Base-by-base conservation (phyloP, 2,888 invertebrate species). In the Malacosoma neustria region DNA sequence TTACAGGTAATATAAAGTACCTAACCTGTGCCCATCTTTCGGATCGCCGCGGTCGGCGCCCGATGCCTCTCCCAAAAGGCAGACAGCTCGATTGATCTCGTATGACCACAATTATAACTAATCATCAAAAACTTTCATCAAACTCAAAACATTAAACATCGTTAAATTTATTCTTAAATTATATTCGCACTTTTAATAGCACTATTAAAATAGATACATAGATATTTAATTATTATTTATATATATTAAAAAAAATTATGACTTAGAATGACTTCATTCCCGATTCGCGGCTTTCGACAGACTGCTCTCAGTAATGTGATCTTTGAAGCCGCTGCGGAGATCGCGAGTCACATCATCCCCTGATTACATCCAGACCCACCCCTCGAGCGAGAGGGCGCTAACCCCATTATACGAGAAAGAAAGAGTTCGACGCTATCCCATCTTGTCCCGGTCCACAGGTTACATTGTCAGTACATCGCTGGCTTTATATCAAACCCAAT, bases 11-110 rank as follows among this genome's bases (percentile, higher is more conserved):
- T n/a, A n/a, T n/a, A n/a, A n/a, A n/a, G n/a, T n/a, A n/a, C 62
- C 79, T 85, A 67, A 92, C 92, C 91, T 89, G 91, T 91, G 53
- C 91, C 91, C 92, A 92, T 92, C 66, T 91, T 92, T 62, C 90
- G 90, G 73, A 89, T 88, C 53, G 81, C 74, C 72, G 72, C 77
- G 79, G 85, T 62, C 61, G 87, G 87, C 72, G 85, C 64, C 82
- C 89, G 88, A 56, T 88, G 87, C 61, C 89, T 89, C 51, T 87
- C 88, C 89, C 89, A 90, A 72, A 89, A 86, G 46, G 87, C 71
- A 64, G 86, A 84, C 85, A 87, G 85, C 68, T 69, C 86, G 76
- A 56, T 53, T 49, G 50, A 54, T 67, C 46, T 15, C 22, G 1
- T 22, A 22, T 22, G 2, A 22, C 42, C 40, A 44, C 49, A 57